phyloP scores from a whole-genome alignment of 2,797 vertebrate species.

The Okamejei kenojei region DNA sequence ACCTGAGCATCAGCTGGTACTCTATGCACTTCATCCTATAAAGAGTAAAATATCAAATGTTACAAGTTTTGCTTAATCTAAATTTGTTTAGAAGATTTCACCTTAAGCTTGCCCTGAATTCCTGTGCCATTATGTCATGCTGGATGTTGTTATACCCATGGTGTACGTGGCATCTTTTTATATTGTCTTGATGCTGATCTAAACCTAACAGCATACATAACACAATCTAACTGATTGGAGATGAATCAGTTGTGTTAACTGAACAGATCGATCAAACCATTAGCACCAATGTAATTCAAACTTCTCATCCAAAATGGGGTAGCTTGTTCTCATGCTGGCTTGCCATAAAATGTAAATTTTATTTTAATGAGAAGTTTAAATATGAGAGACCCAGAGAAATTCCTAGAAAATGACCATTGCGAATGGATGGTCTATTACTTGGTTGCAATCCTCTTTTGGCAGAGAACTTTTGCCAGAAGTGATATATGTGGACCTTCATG shows the following conservation, averaged over 20 bases:
- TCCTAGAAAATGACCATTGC: too few relatives aligned
- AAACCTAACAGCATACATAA: not conserved
- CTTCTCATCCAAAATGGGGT: too few relatives aligned
- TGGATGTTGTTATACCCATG: not conserved
- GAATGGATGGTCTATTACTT: too few relatives aligned
- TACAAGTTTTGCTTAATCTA: not conserved
- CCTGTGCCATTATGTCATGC: not conserved
- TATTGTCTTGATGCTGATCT: not conserved
- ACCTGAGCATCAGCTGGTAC: slow-evolving; percentile 89
- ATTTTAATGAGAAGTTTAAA: too few relatives aligned
- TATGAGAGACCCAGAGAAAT: too few relatives aligned
- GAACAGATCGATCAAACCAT: not conserved
- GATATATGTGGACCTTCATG: too few relatives aligned
- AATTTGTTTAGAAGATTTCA: not conserved
- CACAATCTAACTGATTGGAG: too few relatives aligned
- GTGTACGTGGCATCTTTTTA: not conserved
- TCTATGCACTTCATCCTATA: slow-evolving; percentile 75
- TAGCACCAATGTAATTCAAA: not conserved
- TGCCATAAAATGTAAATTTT: too few relatives aligned
- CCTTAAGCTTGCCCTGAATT: not conserved
- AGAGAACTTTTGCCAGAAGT: too few relatives aligned
- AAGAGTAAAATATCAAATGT: slow-evolving; percentile 38
- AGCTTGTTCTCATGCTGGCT: too few relatives aligned
- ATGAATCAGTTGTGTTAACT: too few relatives aligned
- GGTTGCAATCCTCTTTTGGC: too few relatives aligned